Base-by-base conservation (phyloP, 2,113 vertebrate species). In the Uria lomvia region DNA sequence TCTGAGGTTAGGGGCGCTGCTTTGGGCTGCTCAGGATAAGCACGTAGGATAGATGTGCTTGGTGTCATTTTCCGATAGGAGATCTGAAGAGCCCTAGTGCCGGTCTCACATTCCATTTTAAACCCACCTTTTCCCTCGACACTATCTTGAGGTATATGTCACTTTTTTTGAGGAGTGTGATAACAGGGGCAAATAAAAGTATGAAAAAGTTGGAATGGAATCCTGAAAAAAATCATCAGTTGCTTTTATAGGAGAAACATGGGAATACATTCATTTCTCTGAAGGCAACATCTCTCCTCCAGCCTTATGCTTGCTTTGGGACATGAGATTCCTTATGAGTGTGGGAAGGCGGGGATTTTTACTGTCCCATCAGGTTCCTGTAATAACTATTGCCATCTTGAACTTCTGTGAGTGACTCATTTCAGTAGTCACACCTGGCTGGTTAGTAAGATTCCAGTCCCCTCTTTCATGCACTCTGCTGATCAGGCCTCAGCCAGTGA, bases 11-110 rank as follows among this genome's bases (percentile, higher is more conserved):
- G 60, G 42, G 47, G 23, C 9, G 3, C 50, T 62, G 42, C 40
- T 36, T 71, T 90, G 29, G 20, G 20, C 30, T n/a, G 1, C 56
- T 79, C 4, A 2, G 36, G 27, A 29, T 3, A 8, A 71, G 21
- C 23, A 6, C 6, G 0, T 38, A n/a, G n/a, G 29, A 21, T 52
- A 38, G 0, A 0, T 6, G 1, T 29, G 8, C 24, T 49, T 2
- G 2, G 4, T 75, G 42, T 19, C 6, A 19, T 21, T 93, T 71
- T 38, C 42, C 32, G 53, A 0, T 50, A 13, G 9, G 29, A 67
- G 38, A 30, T 60, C 27, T 66, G 53, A 76, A 26, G 29, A 49
- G 18, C 38, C 7, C 3, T 66, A 11, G 9, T 70, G 36, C 34
- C 88, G 52, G 40, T 50, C 4, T 80, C 26, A 32, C 2, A 1